Evolutionary conservation across 2,113 vertebrate genomes (phyloP).

Genomic region (Spilogale gracilis): DNA sequence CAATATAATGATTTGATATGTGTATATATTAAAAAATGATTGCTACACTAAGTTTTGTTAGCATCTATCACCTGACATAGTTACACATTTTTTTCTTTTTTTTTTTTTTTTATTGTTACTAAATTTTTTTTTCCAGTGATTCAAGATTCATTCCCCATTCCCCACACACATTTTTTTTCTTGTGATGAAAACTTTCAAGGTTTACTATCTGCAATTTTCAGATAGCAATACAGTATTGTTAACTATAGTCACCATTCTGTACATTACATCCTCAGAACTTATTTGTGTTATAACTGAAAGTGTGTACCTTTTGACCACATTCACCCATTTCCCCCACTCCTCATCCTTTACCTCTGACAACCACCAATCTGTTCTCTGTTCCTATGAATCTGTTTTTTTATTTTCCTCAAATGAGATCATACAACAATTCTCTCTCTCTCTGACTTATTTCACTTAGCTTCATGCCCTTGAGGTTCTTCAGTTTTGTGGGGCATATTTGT

Average conservation of each 20-base stretch:
- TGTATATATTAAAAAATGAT: background rate
- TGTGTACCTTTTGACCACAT: background rate
- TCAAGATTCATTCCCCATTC: too few relatives aligned
- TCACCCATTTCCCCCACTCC: background rate
- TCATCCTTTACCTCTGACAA: background rate
- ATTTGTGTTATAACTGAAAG: background rate
- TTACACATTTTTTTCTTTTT: background rate
- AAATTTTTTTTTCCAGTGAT: too few relatives aligned
- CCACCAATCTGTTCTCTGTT: background rate
- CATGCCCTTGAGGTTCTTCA: background rate
- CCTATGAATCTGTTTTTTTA: background rate
- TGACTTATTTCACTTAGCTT: background rate
- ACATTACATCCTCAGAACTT: background rate
- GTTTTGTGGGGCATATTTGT: background rate
- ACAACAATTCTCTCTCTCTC: background rate
- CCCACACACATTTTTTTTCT: background rate
- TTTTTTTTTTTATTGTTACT: too few relatives aligned
- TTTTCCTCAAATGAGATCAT: background rate
- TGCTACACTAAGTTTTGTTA: background rate
- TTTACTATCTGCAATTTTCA: background rate
- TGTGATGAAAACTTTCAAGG: background rate
- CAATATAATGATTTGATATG: background rate
- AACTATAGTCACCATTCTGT: background rate
- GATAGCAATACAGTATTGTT: background rate
- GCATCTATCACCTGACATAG: background rate